These are phyloP conservation scores for Leptoclinus maculatus DNA, from an alignment of 2,797 vertebrate genomes.

Conservation along the genomic window DNA sequence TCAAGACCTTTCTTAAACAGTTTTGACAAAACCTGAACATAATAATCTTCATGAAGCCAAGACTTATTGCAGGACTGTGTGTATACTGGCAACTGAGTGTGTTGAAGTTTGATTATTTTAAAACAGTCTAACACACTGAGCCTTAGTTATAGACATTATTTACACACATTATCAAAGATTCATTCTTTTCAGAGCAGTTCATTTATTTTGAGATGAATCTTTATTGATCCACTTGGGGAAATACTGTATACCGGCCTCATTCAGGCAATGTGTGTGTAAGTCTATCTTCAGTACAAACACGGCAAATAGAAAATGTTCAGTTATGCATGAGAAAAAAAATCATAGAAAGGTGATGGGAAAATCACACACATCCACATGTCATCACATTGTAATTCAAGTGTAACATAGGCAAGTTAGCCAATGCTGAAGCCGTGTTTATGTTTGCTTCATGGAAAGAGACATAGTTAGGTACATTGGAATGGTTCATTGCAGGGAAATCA, in stretches of 20 bases:
- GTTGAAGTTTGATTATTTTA: background rate
- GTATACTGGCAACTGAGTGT: background rate
- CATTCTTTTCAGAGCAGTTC: background rate
- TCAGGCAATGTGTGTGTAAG: background rate
- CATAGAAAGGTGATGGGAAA: background rate
- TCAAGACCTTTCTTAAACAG: no score
- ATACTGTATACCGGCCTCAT: background rate
- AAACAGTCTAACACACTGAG: background rate
- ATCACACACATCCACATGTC: background rate
- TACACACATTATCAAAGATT: background rate
- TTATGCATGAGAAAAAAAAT: background rate
- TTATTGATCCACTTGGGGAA: constrained; percentile 1
- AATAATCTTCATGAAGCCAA: no score
- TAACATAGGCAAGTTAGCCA: background rate
- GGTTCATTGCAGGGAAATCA: background rate
- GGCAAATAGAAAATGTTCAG: background rate
- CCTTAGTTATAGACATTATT: background rate
- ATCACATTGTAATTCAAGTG: constrained; percentile 1
- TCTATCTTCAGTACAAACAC: constrained; percentile 2
- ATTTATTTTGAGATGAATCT: background rate
- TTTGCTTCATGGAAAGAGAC: background rate
- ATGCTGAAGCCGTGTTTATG: background rate
- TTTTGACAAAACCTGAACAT: no score
- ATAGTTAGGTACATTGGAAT: background rate
- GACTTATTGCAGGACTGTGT: no score